Percentiles rank a stretch among this genome's conserved stretches.
Conservation (phyloP, 2,113 vertebrate genomes). For the Bubo scandiacus region DNA sequence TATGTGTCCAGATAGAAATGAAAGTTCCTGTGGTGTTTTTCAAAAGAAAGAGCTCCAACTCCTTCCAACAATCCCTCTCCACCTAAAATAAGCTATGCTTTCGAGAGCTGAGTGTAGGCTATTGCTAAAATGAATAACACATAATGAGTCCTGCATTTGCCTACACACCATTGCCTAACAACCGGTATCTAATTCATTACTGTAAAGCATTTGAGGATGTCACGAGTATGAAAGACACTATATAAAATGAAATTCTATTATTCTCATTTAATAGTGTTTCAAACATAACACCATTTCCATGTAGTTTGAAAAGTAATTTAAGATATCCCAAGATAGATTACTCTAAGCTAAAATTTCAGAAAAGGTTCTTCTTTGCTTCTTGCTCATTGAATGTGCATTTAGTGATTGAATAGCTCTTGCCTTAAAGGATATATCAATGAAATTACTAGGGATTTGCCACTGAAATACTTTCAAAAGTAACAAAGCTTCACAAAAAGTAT, state of each 20-base stretch:
- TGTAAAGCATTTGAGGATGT: slow-evolving; percentile 13
- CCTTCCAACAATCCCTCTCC: not conserved
- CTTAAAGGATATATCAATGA: slow-evolving; percentile 22
- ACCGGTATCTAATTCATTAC: slow-evolving; percentile 53
- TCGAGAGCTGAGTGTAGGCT: slow-evolving; percentile 8
- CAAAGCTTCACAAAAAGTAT: not conserved
- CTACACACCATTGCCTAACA: slow-evolving; percentile 41
- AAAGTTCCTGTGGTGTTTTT: not conserved
- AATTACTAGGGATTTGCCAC: slow-evolving; percentile 4
- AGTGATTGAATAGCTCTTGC: not conserved
- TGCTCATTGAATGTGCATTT: slow-evolving; percentile 18
- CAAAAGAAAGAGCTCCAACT: not conserved
- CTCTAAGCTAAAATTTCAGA: slow-evolving; percentile 1
- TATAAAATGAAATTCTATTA: slow-evolving; percentile 50
- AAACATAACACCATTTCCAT: not conserved
- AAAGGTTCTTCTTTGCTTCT: not conserved
- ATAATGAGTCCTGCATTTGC: slow-evolving; percentile 51
- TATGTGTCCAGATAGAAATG: not conserved
- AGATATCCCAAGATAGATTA: slow-evolving; percentile 29
- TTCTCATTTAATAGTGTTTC: slow-evolving; percentile 32
- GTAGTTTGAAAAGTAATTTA: slow-evolving; percentile 44
- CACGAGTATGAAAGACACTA: not conserved
- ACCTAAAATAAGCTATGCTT: slow-evolving; percentile 8
- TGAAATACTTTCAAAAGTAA: not conserved
- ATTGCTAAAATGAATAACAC: slow-evolving; percentile 22